Percentiles rank a stretch among this genome's conserved stretches.
Evolutionary conservation across 2,113 vertebrate genomes (phyloP).

Genomic region (Heliornis fulica): DNA sequence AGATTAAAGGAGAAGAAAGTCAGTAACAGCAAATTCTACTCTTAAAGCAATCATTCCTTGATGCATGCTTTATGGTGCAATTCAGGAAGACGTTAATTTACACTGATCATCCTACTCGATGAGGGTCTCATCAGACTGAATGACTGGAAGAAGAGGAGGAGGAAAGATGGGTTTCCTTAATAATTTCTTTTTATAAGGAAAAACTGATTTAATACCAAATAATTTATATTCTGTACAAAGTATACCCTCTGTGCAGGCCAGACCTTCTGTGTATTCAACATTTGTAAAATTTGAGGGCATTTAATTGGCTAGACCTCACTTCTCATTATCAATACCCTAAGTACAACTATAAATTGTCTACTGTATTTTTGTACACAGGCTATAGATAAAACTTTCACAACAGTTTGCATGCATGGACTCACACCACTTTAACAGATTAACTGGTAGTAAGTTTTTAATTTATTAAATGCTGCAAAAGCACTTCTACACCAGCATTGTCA

Average conservation of each 20-base stretch:
- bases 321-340: background rate
- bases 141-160: slow-evolving; percentile 6
- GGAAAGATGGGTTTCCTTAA: background rate
- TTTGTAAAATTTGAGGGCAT: background rate
- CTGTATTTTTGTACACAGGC: background rate
- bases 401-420: slow-evolving; percentile 1
- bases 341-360: background rate
- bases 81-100: background rate
- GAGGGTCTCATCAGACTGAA: background rate
- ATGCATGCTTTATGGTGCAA: background rate
- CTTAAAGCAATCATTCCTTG: slow-evolving; percentile 65
- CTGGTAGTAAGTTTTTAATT: slow-evolving; percentile 46
- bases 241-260: background rate
- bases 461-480: slow-evolving; percentile 52
- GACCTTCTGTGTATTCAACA: background rate
- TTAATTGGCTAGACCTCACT: background rate
- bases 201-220: slow-evolving; percentile 22
- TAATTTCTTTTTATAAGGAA: background rate
- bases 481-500: background rate
- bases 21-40: slow-evolving; percentile 93
- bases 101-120: background rate
- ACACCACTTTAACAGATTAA: background rate
- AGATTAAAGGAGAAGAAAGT: slow-evolving; percentile 90
- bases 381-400: background rate
- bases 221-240: slow-evolving; percentile 67